Evolutionary conservation across 2,888 invertebrate genomes (phyloP).

Genomic region (Cryptosula pallasiana): DNA sequence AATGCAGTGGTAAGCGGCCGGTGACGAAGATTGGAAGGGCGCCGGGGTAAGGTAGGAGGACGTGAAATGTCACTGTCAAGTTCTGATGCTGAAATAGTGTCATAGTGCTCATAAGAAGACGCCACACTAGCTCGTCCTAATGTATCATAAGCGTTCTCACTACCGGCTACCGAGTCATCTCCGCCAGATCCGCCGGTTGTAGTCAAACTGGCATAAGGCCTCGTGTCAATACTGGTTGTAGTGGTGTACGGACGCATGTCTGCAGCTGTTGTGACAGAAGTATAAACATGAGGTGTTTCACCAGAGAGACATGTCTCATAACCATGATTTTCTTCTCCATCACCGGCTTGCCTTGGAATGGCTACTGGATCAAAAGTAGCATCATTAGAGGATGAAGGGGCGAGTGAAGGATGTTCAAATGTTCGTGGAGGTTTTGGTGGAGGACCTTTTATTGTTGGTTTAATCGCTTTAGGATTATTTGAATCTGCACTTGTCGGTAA

Average conservation of each 20-base stretch:
- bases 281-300: not conserved
- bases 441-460: not conserved
- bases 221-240: not conserved
- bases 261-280: not conserved
- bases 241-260: not conserved
- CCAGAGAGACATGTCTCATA: not conserved
- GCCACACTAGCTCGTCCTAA: constrained; percentile 8
- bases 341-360: constrained; percentile 7
- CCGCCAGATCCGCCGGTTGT: not conserved
- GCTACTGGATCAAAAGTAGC: not conserved
- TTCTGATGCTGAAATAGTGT: constrained; percentile 12
- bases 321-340: constrained; percentile 20
- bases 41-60: constrained; percentile 11
- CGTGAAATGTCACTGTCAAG: constrained; percentile 13
- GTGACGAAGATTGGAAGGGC: constrained; percentile 16
- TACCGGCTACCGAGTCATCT: constrained; percentile 15
- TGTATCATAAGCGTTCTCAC: constrained; percentile 22
- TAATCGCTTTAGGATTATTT: not conserved
- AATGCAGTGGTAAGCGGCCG: not conserved
- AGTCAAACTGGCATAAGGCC: constrained; percentile 13
- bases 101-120: constrained; percentile 21
- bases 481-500: not conserved
- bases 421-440: constrained; percentile 17
- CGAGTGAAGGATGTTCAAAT: not conserved
- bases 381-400: not conserved